Conservation (phyloP, 2,113 vertebrate genomes). For the Scopus umbretta region DNA sequence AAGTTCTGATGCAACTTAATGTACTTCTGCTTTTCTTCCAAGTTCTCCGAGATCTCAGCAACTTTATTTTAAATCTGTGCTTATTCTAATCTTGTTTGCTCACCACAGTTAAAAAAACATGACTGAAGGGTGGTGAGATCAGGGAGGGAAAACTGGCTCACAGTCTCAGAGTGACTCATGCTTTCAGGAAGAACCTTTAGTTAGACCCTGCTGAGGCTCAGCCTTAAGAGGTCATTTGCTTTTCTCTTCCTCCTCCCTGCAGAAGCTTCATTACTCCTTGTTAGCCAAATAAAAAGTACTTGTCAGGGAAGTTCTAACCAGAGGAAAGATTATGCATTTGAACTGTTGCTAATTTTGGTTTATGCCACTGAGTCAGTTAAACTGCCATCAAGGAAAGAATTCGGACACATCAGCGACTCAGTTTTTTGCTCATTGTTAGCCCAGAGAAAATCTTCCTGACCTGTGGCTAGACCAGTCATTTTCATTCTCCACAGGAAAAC, state of each 20-base stretch:
- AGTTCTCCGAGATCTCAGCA: background rate
- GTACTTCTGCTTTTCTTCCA: background rate
- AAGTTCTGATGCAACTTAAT: background rate
- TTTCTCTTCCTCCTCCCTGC: background rate
- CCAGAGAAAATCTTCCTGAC: background rate
- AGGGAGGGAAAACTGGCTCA: slow-evolving; percentile 24
- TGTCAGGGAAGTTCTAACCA: background rate
- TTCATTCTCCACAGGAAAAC: background rate
- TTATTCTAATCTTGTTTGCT: background rate
- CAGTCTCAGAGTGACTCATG: background rate
- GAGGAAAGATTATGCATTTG: slow-evolving; percentile 6
- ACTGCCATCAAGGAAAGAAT: slow-evolving; percentile 18
- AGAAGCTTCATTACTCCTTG: slow-evolving; percentile 36
- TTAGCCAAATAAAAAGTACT: slow-evolving; percentile 33
- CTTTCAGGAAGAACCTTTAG: slow-evolving; percentile 38
- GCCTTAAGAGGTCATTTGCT: slow-evolving; percentile 2
- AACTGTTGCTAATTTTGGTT: slow-evolving; percentile 43
- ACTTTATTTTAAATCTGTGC: background rate
- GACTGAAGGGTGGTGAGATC: background rate
- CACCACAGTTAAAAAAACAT: background rate
- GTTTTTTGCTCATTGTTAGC: background rate
- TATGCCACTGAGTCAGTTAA: slow-evolving; percentile 1
- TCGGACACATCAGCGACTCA: background rate
- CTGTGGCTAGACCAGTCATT: background rate
- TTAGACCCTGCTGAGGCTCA: slow-evolving; percentile 1